These are phyloP conservation scores for Anguilla anguilla DNA, from an alignment of 2,797 vertebrate species.

Conservation along the genomic window DNA sequence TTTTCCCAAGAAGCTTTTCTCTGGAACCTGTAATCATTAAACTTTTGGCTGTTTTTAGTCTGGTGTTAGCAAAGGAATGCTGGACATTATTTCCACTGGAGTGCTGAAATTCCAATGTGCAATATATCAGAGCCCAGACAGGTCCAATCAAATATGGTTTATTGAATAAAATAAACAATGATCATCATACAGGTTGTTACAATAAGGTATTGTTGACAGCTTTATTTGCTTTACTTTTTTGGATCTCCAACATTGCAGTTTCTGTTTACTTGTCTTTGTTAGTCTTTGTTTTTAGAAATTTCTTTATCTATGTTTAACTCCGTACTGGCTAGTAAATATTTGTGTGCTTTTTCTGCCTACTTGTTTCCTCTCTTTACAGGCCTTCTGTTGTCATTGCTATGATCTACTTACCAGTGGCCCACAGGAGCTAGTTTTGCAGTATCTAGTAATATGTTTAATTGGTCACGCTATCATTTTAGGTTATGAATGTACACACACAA, in stretches of 20 bases:
- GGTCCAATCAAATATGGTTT: background rate
- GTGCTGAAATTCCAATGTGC: background rate
- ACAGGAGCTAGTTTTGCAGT: background rate
- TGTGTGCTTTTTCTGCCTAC: background rate
- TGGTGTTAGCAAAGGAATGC: constrained; percentile 4
- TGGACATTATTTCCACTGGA: background rate
- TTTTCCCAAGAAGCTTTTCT: background rate
- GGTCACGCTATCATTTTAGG: background rate
- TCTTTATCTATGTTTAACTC: background rate
- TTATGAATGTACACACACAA: background rate
- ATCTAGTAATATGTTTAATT: background rate
- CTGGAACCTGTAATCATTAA: constrained; percentile 7
- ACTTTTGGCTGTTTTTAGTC: background rate
- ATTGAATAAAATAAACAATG: background rate
- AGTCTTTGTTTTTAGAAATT: background rate
- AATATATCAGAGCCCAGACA: background rate
- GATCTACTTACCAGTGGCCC: background rate
- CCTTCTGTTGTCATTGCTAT: background rate
- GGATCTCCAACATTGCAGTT: background rate
- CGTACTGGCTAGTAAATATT: background rate
- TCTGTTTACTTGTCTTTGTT: background rate
- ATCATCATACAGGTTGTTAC: background rate
- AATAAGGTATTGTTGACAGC: background rate
- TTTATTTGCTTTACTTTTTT: background rate
- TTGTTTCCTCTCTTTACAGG: background rate